Evolutionary conservation across 2,797 vertebrate species (phyloP), one percentile per base, ranked within the genome.

Genomic region (Diplodus puntazzo): DNA sequence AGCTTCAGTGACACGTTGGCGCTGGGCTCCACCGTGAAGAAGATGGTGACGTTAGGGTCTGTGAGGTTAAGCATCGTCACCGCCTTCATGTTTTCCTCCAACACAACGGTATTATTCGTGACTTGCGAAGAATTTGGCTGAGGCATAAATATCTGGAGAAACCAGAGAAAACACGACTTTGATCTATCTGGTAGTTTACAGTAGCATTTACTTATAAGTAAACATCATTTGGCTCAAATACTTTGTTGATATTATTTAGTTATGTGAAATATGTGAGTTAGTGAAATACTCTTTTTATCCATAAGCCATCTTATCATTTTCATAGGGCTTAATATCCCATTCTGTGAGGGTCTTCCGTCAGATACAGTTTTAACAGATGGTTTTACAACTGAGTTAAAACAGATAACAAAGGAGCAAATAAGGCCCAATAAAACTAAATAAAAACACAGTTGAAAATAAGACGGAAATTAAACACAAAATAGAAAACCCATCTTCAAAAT

Each of bases 81-180:
- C 0, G 73, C 74, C 54, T 81, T 59, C 8, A 20, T 75, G 20
- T 83, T 16, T 42, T 84, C 11, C 54, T 84, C 70, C 75, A 95
- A 34, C 43, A 53, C 23, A 16, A 89, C 2, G 1, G 80, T 73
- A 0, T 0, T 60, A 25, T 65, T 83, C 0, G 0, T 20, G 17
- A 68, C 3, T 1, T 13, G 2, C 53, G 77, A 0, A 20, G 75
- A 46, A 8, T 68, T 60, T n/a, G 74, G 16, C 21, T 75, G 93
- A 45, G 89, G 69, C 69, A 96, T n/a, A 72, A 65, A 90, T 61
- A 96, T 92, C 96, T 96, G 80, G 27, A 66, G 54, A 79, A 66
- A 86, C 13, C 70, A 52, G 55, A 68, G 45, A 50, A 48, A 80
- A 7, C 42, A 69, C 11, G 14, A 25, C 5, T 25, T 55, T 27